Evolutionary conservation across 2,113 vertebrate genomes (phyloP).

Genomic region (Melospiza melodia): DNA sequence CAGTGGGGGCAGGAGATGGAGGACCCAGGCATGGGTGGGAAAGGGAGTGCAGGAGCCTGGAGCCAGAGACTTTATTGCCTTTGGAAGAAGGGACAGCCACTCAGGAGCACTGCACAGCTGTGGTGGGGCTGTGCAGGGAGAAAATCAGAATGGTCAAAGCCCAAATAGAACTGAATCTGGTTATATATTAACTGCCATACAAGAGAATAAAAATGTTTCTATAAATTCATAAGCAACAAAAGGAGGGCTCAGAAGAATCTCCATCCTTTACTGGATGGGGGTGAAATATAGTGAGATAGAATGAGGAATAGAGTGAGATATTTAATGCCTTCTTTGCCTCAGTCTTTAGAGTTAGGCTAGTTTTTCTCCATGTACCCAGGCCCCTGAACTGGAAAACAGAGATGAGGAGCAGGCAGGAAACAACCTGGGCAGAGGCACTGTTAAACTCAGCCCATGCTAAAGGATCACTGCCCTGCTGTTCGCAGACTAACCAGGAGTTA

Average conservation of each 20-base stretch:
- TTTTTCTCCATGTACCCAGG: background rate
- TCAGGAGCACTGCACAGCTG: background rate
- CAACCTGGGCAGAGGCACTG: background rate
- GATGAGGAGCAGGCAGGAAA: background rate
- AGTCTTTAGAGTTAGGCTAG: background rate
- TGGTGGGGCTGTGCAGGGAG: background rate
- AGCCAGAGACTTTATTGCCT: background rate
- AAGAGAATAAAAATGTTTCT: background rate
- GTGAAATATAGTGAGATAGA: background rate
- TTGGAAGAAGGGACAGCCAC: background rate
- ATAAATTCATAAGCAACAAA: background rate
- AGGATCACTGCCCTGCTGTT: background rate
- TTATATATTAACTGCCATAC: background rate
- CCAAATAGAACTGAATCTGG: background rate
- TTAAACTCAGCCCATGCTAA: background rate
- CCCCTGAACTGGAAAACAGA: background rate
- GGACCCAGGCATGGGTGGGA: background rate
- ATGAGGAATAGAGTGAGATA: background rate
- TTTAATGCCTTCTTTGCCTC: background rate
- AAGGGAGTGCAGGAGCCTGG: background rate
- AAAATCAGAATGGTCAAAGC: background rate
- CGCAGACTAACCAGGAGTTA: background rate
- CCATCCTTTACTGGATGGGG: background rate
- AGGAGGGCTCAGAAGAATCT: background rate
- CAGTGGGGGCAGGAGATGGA: background rate